Evolutionary conservation across 1,140 invertebrate species (phyloP), one percentile per base, ranked within the genome.

Genomic region (Achatina immaculata): DNA sequence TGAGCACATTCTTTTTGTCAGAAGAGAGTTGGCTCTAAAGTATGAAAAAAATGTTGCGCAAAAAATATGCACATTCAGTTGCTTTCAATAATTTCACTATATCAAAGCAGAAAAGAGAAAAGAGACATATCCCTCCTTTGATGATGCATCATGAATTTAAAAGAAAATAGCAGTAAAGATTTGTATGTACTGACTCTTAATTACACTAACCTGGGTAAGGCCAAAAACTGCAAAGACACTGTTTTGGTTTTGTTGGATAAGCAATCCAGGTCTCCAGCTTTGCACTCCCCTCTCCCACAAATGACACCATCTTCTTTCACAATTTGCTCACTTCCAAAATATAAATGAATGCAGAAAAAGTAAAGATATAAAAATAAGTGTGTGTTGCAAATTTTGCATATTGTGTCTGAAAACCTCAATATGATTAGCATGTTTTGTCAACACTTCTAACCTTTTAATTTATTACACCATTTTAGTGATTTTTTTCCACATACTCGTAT

Each of bases 161-260:
- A 68, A 21, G 31, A 68, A 68, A 68, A 68, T 34, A 19, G 31
- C 11, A 19, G 19, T 19, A 19, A 68, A 68, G 31, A 68, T 19
- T 19, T 68, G 31, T 19, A 68, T 24, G 31, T 34, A 68, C 31
- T n/a, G n/a, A 28, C 34, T 40, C 36, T n/a, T 11, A 6, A 11
- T 1, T 72, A 28, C 3, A 36, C 69, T 51, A 16, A 75, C 73
- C 48, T 75, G 0, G 91, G 91, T 58, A 91, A 78, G 0, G 88
- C 80, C 6, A 92, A 76, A 48, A 86, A 89, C 81, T 92, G 90
- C 83, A 87, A 91, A 0, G 88, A 87, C 28, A 92, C 84, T 11
- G 89, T 89, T 28, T 87, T 87, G 0, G 90, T 91, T 51, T 88
- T 88, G 81, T 91, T 91, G 51, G 86, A 74, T 19, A 88, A 73